Evolutionary conservation across 1,140 invertebrate genomes (phyloP), one percentile per base, ranked within the genome.

Genomic region (Orius insidiosus): DNA sequence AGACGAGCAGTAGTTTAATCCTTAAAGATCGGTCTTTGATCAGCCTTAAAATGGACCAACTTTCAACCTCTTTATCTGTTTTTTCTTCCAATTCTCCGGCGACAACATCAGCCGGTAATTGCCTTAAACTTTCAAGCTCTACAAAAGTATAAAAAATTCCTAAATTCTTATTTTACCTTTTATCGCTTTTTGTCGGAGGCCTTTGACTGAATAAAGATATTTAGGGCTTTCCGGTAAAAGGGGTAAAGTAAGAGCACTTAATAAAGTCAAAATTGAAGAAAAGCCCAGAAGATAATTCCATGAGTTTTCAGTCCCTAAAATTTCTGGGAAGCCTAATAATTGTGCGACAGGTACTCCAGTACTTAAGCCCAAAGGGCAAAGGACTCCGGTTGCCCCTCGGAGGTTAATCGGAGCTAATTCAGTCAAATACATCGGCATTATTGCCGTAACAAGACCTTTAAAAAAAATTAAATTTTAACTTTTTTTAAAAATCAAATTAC

Each of bases 201-300:
- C 67, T 58, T 68, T 74, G n/a, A 84, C 67, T 24, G 82, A 68
- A 55, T 71, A 85, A 11, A 89, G 63, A 61, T 76, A 89, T 59
- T 86, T 85, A 1, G 85, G 85, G 66, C 83, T 87, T 60, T 88
- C 84, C 0, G 85, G 84, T 53, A 85, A 68, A 46, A 74, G 59
- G 47, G 68, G 70, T n/a, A 78, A 61, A 3, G 70, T 59, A 2
- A 63, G 55, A 41, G 70, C 61, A 19, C 52, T 53, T 13, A 64
- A 9, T n/a, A 59, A 15, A n/a, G 56, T 49, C n/a, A 60, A 49
- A 37, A 58, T 11, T 2, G 45, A 50, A 56, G 74, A 80, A 33
- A 74, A 67, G 42, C 71, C 72, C n/a, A 88, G 55, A 15, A 85
- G 69, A 56, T 75, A 71, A 44, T 76, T 72, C 84, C 85, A 89